phyloP scores from a whole-genome alignment of 2,888 invertebrate genomes.

The Pandemis heparana region DNA sequence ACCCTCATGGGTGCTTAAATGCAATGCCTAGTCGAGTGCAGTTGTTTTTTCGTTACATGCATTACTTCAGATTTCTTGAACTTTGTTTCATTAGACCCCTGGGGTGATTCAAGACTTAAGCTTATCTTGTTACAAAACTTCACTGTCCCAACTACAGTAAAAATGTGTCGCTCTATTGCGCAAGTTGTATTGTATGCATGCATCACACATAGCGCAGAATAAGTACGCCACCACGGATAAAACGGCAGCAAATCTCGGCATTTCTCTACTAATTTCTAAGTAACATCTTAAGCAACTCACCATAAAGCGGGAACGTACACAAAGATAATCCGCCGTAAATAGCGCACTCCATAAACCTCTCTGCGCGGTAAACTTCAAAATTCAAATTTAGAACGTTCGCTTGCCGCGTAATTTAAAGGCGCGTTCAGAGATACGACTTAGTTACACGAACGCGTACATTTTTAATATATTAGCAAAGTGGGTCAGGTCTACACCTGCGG shows the following conservation, averaged over 20 bases:
- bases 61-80: no score
- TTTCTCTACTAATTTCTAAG: slow-evolving; percentile 22
- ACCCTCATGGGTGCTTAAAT: no score
- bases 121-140: no score
- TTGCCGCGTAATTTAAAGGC: slow-evolving; percentile 45
- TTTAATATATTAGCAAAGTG: slow-evolving; percentile 55
- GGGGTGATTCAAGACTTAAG: no score
- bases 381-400: slow-evolving; percentile 43
- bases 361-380: slow-evolving; percentile 37
- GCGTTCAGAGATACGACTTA: slow-evolving; percentile 33
- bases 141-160: no score
- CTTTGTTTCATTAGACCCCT: no score
- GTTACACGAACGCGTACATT: slow-evolving; percentile 47
- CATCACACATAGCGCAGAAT: not conserved
- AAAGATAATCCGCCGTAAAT: slow-evolving; percentile 35
- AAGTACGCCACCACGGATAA: not conserved
- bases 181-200: not conserved
- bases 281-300: slow-evolving; percentile 26
- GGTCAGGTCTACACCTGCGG: slow-evolving; percentile 63
- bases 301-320: slow-evolving; percentile 24
- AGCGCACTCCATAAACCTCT: slow-evolving; percentile 35
- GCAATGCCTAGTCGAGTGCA: no score
- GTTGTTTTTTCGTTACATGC: no score
- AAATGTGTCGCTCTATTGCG: not conserved
- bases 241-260: slow-evolving; percentile 3